A percentile compares a stretch with the other conserved stretches of the same genome.
Evolutionary conservation across 2,888 invertebrate species (phyloP).

Genomic region (Tillus elongatus): DNA sequence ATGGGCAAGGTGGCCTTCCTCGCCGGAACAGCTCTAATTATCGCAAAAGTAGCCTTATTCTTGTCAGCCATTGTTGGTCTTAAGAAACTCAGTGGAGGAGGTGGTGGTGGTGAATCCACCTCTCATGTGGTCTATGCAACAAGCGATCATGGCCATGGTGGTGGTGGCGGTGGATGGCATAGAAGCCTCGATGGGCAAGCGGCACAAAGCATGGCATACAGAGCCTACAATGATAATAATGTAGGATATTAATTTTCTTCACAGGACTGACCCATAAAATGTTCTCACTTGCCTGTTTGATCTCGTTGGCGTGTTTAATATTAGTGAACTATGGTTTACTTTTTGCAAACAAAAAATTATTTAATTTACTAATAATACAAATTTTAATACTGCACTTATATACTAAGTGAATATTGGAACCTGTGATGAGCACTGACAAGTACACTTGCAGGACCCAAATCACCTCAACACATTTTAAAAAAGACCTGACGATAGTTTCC

Average conservation of each 20-base stretch:
- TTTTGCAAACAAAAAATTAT: too few relatives aligned
- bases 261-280: too few relatives aligned
- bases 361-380: too few relatives aligned
- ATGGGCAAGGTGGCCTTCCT: conserved; percentile 58
- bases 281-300: too few relatives aligned
- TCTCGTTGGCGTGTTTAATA: too few relatives aligned
- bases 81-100: conserved; percentile 50
- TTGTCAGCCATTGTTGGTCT: conserved; percentile 53
- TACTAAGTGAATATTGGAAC: too few relatives aligned
- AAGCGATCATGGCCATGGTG: conserved; percentile 31
- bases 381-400: too few relatives aligned
- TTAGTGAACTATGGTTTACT: too few relatives aligned
- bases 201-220: conserved; percentile 24
- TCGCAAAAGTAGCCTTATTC: conserved; percentile 57
- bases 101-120: conserved; percentile 42
- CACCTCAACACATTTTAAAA: too few relatives aligned
- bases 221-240: conserved; percentile 18
- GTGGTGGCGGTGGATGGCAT: conserved; percentile 40
- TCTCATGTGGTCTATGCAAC: conserved; percentile 47
- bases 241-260: conserved; percentile 11
- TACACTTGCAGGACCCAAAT: too few relatives aligned
- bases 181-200: conserved; percentile 28
- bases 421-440: too few relatives aligned
- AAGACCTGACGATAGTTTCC: too few relatives aligned
- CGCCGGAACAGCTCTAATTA: conserved; percentile 56